Base-by-base conservation (phyloP, 2,797 vertebrate genomes). In the Diplodus sargus region DNA sequence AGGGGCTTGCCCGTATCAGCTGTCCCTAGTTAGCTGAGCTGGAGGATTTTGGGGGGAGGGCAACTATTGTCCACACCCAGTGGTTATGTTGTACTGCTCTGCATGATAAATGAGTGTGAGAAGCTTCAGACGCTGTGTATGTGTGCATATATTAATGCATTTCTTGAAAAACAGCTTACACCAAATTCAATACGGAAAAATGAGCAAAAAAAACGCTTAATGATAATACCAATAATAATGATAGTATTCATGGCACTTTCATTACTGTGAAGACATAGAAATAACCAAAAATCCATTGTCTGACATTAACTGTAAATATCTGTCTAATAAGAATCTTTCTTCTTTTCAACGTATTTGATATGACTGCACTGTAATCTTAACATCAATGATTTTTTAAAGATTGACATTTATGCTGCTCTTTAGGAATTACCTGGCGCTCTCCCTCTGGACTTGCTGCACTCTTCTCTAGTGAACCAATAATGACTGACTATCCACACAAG, bases 191-290 rank as follows among this genome's bases (percentile, higher is more conserved):
- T 9, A 28, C 22, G 23, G 18, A 78, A 63, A 70, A 58, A 62
- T 71, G 58, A 71, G 61, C 57, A 28, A 79, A 52, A 75, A 63
- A 63, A 76, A 43, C 52, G 20, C 69, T 67, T 15, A 43, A n/a
- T 53, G 13, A 53, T 58, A 34, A 45, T 53, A 54, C 12, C 20
- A 54, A 42, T 51, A 52, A 43, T 39, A 23, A 59, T 53, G 13
- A 53, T 61, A 34, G 17, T 58, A 71, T 59, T 71, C 60, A 83
- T 80, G 76, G 65, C 71, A 75, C 30, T 30, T 76, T n/a, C 5
- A 5, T 72, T 47, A 60, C 56, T 59, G 14, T 64, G 57, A 52
- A 80, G 43, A 71, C 17, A 62, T 23, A 57, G 14, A 42, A 70
- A 65, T 5, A 66, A 2, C 10, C 22, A 47, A 72, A 34, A 54